These are phyloP conservation scores for Phaethornis superciliosus DNA, from an alignment of 2,113 vertebrate genomes.

Conservation along the genomic window DNA sequence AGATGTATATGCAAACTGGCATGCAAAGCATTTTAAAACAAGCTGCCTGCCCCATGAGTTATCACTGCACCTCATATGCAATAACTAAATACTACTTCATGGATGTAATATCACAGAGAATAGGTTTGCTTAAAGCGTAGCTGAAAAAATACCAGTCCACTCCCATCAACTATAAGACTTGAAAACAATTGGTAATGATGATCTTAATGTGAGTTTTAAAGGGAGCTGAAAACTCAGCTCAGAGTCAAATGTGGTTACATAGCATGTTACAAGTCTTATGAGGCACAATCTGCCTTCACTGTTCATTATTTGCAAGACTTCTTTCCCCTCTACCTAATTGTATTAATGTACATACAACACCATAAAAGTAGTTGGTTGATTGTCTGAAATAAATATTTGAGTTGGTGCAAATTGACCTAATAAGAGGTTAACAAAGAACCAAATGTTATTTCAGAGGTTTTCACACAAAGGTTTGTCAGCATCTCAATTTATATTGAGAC, in stretches of 20 bases:
- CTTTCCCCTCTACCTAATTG: neutral
- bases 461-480: neutral
- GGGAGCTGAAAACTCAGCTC: too few relatives aligned
- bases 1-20: neutral
- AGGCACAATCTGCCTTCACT: neutral
- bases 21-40: neutral
- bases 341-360: neutral
- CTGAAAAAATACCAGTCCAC: neutral
- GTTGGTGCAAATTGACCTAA: neutral
- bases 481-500: neutral
- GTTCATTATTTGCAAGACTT: neutral
- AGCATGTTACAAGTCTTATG: neutral
- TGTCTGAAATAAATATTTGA: neutral
- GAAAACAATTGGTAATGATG: neutral
- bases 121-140: neutral
- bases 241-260: neutral
- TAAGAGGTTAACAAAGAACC: neutral
- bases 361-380: neutral
- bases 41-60: neutral
- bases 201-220: neutral
- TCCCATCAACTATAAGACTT: neutral
- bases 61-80: neutral
- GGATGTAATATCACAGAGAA: neutral
- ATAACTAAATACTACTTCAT: neutral
- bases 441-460: neutral